Percentiles rank a stretch among this genome's conserved stretches.
Conservation (phyloP, 2,113 vertebrate genomes). For the Notothenia rossii region DNA sequence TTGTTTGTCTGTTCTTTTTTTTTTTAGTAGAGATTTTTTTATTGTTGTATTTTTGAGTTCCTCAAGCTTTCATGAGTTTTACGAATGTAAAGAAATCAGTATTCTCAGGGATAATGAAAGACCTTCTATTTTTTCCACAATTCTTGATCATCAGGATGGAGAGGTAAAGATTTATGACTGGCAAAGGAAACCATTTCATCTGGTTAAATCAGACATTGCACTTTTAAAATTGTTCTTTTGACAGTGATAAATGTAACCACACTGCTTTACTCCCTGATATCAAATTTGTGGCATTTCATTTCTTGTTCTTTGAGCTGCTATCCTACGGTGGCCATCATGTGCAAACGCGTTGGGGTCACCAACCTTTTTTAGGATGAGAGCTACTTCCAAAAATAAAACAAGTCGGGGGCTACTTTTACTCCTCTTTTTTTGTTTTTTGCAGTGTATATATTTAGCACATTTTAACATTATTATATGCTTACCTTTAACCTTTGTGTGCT, state of each 20-base stretch:
- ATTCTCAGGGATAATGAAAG: background rate
- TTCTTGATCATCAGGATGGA: no score
- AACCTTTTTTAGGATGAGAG: no score
- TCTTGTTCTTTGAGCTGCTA: background rate
- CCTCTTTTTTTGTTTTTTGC: no score
- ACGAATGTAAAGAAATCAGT: no score
- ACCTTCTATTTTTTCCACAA: background rate
- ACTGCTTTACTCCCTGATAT: background rate
- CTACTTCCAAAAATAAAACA: no score
- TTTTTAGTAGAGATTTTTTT: background rate
- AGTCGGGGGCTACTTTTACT: no score
- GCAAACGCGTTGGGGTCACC: no score
- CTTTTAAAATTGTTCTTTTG: background rate
- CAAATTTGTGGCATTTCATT: background rate
- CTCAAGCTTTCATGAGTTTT: background rate
- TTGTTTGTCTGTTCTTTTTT: background rate
- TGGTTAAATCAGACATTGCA: background rate
- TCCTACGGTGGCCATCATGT: no score
- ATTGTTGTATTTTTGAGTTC: background rate
- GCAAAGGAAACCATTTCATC: background rate
- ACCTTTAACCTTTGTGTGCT: no score
- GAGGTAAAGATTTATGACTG: background rate
- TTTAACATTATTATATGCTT: no score
- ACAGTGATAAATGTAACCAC: background rate
- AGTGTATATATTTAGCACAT: no score